Evolutionary conservation across 2,888 invertebrate genomes (phyloP), one percentile per base, ranked within the genome.

Genomic region (Tortrix viridana): DNA sequence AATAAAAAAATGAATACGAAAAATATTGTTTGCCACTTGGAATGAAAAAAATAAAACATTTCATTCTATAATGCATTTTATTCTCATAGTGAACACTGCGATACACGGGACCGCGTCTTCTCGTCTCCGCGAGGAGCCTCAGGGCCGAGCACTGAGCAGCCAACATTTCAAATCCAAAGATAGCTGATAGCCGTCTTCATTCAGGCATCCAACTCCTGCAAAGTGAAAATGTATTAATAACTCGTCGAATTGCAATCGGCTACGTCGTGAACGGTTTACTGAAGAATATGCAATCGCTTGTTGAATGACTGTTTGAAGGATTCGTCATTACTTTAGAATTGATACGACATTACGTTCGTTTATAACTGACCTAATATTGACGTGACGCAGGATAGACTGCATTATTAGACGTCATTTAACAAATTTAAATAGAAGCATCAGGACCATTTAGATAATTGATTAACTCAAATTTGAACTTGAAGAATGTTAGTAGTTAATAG

Each of bases 181-280:
- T 32, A 43, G 23, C 43, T 6, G 38, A 52, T 16, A 19, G 37
- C 37, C 12, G 22, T 47, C 47, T 57, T 56, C 60, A 62, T 23
- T 50, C 62, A 52, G 62, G 64, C 37, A 55, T 52, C 65, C 65
- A 60, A 61, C 37, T 64, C 65, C 69, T 69, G 68, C 59, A 46
- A 66, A 69, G 66, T 62, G 55, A 66, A 46, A 38, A 32, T 18
- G 44, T 43, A 9, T 59, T 19, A 65, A 55, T 6, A 22, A 49
- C 38, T 19, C 14, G 53, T 41, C 38, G 52, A 20, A 41, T 16
- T 1, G 26, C 16, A 12, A 12, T n/a, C 43, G 47, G 48, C 57
- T 50, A 69, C 71, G 68, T 66, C 62, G 66, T 56, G 70, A 71
- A 75, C 73, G 75, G 72, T 73, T 75, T 71, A 71, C 65, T 47